These are phyloP conservation scores for Dinomys branickii DNA, from an alignment of 2,113 vertebrate genomes.

Conservation along the genomic window DNA sequence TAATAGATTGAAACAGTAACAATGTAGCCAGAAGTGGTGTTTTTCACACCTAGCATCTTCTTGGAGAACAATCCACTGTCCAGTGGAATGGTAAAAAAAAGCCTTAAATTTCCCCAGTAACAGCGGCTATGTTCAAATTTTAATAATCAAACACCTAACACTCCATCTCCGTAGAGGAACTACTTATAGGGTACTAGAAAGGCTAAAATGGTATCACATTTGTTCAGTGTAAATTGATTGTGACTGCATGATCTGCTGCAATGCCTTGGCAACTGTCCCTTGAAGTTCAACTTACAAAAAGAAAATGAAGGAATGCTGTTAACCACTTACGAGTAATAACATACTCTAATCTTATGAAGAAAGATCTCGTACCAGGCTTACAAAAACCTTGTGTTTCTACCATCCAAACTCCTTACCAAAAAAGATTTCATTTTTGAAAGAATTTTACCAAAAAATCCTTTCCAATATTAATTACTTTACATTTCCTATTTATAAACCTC, in stretches of 20 bases:
- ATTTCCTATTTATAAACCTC: conserved; percentile 70
- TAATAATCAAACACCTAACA: conserved; percentile 8
- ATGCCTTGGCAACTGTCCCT: conserved; percentile 67
- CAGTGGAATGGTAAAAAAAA: neutral
- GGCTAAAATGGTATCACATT: conserved; percentile 12
- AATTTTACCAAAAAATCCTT: conserved; percentile 66
- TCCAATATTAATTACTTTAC: conserved; percentile 60
- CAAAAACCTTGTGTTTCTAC: conserved; percentile 61
- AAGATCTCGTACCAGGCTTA: conserved; percentile 60
- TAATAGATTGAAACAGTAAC: conserved; percentile 7
- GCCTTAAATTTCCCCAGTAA: neutral
- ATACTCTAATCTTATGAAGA: conserved; percentile 65
- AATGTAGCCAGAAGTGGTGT: neutral
- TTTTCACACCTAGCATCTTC: neutral
- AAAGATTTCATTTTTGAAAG: conserved; percentile 67
- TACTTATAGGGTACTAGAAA: neutral
- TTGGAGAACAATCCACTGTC: neutral
- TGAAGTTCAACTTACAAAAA: conserved; percentile 54
- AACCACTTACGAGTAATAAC: conserved; percentile 49
- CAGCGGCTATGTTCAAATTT: conserved; percentile 9
- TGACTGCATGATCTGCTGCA: neutral
- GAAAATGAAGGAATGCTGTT: conserved; percentile 69
- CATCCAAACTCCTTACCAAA: conserved; percentile 56
- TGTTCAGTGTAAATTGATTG: neutral
- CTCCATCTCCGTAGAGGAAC: neutral